A percentile compares a stretch with the other conserved stretches of the same genome.
Evolutionary conservation across 2,888 invertebrate species (phyloP).

Genomic region (Aphidoletes aphidimyza): DNA sequence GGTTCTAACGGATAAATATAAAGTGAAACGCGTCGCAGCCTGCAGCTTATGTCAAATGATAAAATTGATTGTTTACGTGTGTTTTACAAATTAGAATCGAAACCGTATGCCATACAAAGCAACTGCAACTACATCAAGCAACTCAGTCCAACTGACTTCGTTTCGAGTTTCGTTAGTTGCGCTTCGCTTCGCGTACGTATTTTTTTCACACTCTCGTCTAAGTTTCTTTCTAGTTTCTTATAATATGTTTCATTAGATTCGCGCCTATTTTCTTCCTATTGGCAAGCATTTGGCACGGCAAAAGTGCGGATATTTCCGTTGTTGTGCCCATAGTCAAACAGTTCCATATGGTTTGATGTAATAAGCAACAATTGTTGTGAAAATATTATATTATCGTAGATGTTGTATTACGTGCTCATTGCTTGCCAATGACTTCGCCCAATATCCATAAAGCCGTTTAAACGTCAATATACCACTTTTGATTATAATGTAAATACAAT

Average conservation of each 20-base stretch:
- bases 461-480: neutral
- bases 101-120: too few species aligned
- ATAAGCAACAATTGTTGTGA: slow-evolving; percentile 17
- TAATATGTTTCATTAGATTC: neutral
- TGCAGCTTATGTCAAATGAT: slow-evolving; percentile 9
- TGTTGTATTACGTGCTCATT: neutral
- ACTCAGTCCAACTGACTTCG: neutral
- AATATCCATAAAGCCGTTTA: neutral
- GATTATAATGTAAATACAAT: slow-evolving; percentile 40
- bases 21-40: neutral
- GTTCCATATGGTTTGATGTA: neutral
- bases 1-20: slow-evolving; percentile 12
- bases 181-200: neutral
- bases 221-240: neutral
- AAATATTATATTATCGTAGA: too few species aligned
- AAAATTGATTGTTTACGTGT: slow-evolving; percentile 46
- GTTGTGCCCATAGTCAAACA: too few species aligned
- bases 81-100: slow-evolving; percentile 39
- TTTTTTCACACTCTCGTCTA: too few species aligned
- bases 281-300: neutral
- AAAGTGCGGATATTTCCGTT: neutral
- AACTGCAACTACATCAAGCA: too few species aligned
- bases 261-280: neutral
- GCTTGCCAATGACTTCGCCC: neutral
- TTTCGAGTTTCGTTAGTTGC: neutral